Evolutionary conservation across 2,113 vertebrate genomes (phyloP).

Genomic region (Ophthalmotilapia sp.): DNA sequence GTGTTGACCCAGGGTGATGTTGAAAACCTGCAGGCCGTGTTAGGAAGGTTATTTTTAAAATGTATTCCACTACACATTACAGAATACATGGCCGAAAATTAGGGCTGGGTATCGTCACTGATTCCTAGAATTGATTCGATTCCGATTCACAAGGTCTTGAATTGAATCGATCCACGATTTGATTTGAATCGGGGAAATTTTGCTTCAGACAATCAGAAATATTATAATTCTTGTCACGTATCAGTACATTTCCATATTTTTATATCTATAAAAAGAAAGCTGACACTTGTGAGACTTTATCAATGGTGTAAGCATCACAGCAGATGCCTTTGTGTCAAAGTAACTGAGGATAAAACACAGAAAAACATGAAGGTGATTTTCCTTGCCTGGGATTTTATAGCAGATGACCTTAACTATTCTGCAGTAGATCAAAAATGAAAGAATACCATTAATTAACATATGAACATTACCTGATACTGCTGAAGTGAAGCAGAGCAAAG

Average conservation of each 20-base stretch:
- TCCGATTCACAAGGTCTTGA: not conserved
- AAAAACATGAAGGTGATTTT: not conserved
- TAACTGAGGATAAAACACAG: not conserved
- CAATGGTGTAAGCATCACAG: not conserved
- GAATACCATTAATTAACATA: not conserved
- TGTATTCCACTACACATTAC: not conserved
- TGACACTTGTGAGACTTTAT: not conserved
- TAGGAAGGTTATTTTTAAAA: not conserved
- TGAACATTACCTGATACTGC: not conserved
- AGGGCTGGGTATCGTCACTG: not conserved
- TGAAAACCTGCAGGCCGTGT: not conserved
- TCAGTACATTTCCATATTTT: not conserved
- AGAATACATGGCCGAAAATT: not conserved
- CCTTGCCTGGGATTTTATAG: not conserved
- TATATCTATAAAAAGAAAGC: not conserved
- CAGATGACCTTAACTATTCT: not conserved
- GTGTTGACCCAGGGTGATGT: not conserved
- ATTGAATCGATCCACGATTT: not conserved
- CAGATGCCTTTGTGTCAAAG: not conserved
- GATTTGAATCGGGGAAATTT: not conserved
- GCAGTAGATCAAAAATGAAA: not conserved
- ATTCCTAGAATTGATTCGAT: not conserved
- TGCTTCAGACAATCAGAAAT: not conserved
- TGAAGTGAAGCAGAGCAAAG: not conserved
- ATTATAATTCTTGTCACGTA: not conserved